phyloP scores from a whole-genome alignment of 30 jellyfish, hydroid and myxozoan species.

The Sanderia malayensis region DNA sequence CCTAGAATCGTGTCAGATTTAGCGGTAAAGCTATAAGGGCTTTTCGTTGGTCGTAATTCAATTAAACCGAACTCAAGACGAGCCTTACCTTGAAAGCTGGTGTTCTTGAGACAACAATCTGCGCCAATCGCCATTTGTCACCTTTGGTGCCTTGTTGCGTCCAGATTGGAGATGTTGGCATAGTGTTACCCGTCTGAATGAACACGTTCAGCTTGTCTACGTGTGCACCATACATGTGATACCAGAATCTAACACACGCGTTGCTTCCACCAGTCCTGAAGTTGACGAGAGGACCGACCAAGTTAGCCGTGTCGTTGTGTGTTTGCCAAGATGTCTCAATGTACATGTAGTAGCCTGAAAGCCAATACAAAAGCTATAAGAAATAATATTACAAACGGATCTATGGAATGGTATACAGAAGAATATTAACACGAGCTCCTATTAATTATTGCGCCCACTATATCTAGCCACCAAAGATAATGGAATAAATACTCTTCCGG shows the following conservation, averaged over 20 bases:
- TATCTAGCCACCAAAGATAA: too few relatives aligned
- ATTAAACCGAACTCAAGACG: too few relatives aligned
- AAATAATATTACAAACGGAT: neutral
- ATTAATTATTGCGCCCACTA: too few relatives aligned
- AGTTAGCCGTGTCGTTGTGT: slow-evolving; percentile 82
- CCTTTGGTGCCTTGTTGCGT: slow-evolving; percentile 79
- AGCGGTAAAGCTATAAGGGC: too few relatives aligned
- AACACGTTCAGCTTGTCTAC: slow-evolving; percentile 81
- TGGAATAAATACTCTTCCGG: too few relatives aligned
- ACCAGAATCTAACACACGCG: slow-evolving; percentile 89
- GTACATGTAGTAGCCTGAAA: slow-evolving; percentile 86
- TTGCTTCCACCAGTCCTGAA: slow-evolving; percentile 53
- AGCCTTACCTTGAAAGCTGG: slow-evolving; percentile 75
- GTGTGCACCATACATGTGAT: slow-evolving; percentile 97
- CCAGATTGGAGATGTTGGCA: slow-evolving; percentile 88
- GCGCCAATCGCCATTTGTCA: slow-evolving; percentile 87
- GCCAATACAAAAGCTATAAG: neutral
- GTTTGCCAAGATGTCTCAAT: slow-evolving; percentile 85
- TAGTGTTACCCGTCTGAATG: slow-evolving; percentile 33
- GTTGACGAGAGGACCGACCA: slow-evolving; percentile 69
- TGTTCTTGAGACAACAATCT: slow-evolving; percentile 65
- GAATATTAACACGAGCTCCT: too few relatives aligned
- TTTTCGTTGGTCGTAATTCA: too few relatives aligned
- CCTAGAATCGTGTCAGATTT: too few relatives aligned
- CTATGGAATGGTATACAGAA: neutral